A percentile compares a stretch with the other conserved stretches of the same genome.
Conservation (phyloP, 2,797 vertebrate species). For the Semaprochilodus insignis region DNA sequence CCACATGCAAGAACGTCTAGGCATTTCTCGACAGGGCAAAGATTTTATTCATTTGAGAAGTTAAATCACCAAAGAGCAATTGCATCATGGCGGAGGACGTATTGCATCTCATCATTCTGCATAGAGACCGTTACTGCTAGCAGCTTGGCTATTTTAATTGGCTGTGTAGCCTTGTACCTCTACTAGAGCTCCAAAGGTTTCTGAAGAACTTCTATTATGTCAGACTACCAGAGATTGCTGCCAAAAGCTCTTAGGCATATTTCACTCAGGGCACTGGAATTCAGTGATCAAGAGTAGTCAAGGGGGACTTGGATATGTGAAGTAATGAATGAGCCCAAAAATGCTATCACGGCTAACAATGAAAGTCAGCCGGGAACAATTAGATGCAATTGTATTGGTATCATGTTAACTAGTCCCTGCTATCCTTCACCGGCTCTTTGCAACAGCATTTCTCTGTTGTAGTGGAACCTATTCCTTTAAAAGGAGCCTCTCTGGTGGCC, state of each 20-base stretch:
- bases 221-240: not conserved
- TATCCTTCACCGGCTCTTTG: conserved; percentile 14
- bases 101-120: conserved; percentile 12
- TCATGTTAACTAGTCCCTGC: conserved; percentile 11
- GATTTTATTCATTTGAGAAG: conserved; percentile 14
- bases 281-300: conserved; percentile 1
- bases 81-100: conserved; percentile 19
- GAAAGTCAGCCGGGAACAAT: no score
- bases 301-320: not conserved
- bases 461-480: not conserved
- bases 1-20: not conserved
- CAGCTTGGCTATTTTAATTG: conserved; percentile 62
- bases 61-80: conserved; percentile 17
- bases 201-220: conserved; percentile 10
- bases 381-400: not conserved
- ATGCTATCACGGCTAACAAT: not conserved
- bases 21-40: not conserved
- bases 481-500: conserved; percentile 22
- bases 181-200: not conserved
- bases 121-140: conserved; percentile 2
- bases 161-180: conserved; percentile 40
- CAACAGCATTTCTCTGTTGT: not conserved
- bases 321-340: conserved; percentile 23
- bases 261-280: conserved; percentile 11
- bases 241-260: conserved; percentile 16